Conservation (phyloP, 2,113 vertebrate genomes). For the Nibea albiflora region DNA sequence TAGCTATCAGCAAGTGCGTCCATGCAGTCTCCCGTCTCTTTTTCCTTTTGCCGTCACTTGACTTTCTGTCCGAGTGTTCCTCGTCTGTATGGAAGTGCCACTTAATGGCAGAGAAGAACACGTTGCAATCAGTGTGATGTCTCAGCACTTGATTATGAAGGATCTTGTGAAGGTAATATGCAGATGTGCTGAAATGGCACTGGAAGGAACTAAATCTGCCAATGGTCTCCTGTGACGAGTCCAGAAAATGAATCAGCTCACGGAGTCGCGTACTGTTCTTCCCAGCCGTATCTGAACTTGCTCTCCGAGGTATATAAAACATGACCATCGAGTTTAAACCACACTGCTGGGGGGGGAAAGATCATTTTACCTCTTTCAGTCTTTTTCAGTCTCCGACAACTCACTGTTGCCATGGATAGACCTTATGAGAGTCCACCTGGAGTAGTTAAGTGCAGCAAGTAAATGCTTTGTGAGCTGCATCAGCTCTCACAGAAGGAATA, state of each 20-base stretch:
- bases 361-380: neutral
- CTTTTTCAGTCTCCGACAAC: neutral
- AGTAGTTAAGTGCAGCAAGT: neutral
- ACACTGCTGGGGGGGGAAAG: no score
- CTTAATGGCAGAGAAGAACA: conserved; percentile 43
- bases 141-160: conserved; percentile 53
- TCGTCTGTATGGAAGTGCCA: conserved; percentile 33
- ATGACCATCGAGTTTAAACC: neutral
- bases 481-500: no score
- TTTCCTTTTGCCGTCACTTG: conserved; percentile 44
- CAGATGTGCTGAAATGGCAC: conserved; percentile 40
- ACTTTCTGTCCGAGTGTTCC: conserved; percentile 51
- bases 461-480: no score
- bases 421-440: neutral
- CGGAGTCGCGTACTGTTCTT: neutral
- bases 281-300: neutral
- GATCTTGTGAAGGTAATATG: conserved; percentile 39
- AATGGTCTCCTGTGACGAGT: neutral
- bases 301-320: neutral
- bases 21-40: neutral
- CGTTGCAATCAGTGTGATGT: conserved; percentile 61
- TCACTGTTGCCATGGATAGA: neutral
- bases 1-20: conserved; percentile 6
- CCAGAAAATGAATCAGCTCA: conserved; percentile 1
- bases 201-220: conserved; percentile 23